Evolutionary conservation across 2,797 vertebrate genomes (phyloP), one percentile per base, ranked within the genome.

Genomic region (Sebastes variabilis): DNA sequence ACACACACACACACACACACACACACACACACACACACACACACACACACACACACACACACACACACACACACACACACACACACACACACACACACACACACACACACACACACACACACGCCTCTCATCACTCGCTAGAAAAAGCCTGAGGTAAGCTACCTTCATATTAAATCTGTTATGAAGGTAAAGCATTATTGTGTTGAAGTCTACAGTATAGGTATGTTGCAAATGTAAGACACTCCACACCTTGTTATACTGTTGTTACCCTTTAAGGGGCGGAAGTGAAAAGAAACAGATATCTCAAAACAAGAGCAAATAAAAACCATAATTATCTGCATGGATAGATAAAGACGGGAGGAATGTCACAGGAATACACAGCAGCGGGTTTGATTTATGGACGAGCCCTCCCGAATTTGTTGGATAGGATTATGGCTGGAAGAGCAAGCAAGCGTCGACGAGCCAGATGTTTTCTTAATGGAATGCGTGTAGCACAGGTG

Each of bases 381-480:
- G 56, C 55, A 62, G 42, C n/a, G 4, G 24, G 56, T 62, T 59
- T 64, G 73, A 65, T 68, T 77, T 64, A 64, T 73, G 52, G 24
- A 64, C 1, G 34, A 64, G 20, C 2, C 11, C 8, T 56, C 5
- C 16, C 6, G 30, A 49, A 49, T 13, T 16, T 13, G 16, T 36
- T 68, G 52, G 68, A 32, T 25, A 32, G 24, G 42, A 72, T 76
- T 62, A 64, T 29, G 46, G 42, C 34, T 30, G 14, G 8, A 64
- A 46, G 61, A 71, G 42, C n/a, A 11, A 3, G 30, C 65, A 32
- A 32, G 34, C 20, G 2, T 64, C 34, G 14, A 56, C 56, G 61
- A 61, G 34, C 76, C 76, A 75, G 55, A 79, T 73, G 77, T 60
- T 73, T 64, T 59, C 52, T 64, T 36, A 67, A 77, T 62, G 29